Conservation (phyloP, 2,888 invertebrate genomes). For the Priocnemis perturbator region DNA sequence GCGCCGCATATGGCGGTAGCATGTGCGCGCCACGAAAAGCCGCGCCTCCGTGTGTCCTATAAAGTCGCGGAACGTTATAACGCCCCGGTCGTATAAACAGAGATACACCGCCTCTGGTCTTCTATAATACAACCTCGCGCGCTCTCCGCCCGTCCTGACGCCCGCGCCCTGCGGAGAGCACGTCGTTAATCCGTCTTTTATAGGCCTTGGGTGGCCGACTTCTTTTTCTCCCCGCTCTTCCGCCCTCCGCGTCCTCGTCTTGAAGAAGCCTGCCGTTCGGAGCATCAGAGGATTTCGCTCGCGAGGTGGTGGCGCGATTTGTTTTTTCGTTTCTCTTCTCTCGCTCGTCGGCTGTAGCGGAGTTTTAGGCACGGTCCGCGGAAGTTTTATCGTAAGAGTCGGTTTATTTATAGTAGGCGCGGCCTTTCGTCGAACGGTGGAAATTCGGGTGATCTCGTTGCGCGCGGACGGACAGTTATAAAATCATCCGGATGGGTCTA, state of each 20-base stretch:
- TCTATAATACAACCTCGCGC: constrained; percentile 13
- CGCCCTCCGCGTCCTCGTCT: constrained; percentile 3
- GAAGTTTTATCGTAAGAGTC: too few species aligned
- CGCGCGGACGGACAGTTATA: constrained; percentile 9
- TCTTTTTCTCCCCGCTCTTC: too few species aligned
- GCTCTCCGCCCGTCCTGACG: constrained; percentile 8
- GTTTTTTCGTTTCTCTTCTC: too few species aligned
- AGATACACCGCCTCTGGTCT: constrained; percentile 23
- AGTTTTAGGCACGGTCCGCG: too few species aligned
- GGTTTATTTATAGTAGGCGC: too few species aligned
- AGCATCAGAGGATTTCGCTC: constrained; percentile 3
- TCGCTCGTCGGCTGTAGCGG: too few species aligned
- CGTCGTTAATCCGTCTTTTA: constrained; percentile 54
- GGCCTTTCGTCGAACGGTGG: too few species aligned
- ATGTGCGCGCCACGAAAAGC: constrained; percentile 65
- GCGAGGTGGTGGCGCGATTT: not conserved
- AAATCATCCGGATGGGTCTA: not conserved
- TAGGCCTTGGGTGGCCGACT: constrained; percentile 30
- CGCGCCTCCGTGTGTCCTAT: constrained; percentile 43
- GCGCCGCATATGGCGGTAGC: constrained; percentile 73
- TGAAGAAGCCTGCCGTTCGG: constrained; percentile 2
- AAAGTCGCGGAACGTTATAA: constrained; percentile 37
- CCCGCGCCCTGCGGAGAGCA: constrained; percentile 36
- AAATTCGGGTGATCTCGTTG: too few species aligned
- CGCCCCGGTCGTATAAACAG: constrained; percentile 53